Evolutionary conservation across 2,113 vertebrate genomes (phyloP).

Genomic region (Dromas ardeola): DNA sequence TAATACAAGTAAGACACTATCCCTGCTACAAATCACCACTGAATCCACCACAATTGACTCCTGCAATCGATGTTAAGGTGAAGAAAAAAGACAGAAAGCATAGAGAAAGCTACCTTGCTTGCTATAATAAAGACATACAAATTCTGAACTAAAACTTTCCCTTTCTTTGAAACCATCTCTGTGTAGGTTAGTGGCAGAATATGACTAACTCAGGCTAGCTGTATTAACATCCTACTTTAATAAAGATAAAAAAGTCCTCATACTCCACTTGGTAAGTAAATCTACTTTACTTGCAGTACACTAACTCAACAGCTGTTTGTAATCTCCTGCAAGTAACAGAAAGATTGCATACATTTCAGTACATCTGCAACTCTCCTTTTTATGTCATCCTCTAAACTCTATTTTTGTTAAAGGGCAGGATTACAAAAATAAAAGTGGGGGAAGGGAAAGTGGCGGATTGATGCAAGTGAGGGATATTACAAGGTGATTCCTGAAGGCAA

Average conservation of each 20-base stretch:
- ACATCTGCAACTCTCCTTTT: conserved; percentile 20
- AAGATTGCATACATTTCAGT: conserved; percentile 3
- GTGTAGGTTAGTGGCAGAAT: background rate
- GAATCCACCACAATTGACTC: background rate
- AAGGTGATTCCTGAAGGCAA: conserved; percentile 54
- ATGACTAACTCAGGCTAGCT: background rate
- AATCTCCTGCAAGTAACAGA: background rate
- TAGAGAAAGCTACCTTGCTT: background rate
- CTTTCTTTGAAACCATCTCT: background rate
- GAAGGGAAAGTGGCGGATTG: conserved; percentile 27
- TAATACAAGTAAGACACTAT: background rate
- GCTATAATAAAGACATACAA: background rate
- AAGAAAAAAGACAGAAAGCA: background rate
- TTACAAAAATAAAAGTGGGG: conserved; percentile 39
- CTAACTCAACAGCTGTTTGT: conserved; percentile 15
- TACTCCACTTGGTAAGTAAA: background rate
- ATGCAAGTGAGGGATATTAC: conserved; percentile 38
- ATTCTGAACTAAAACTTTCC: background rate
- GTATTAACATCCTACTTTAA: background rate
- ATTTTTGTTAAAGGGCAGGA: conserved; percentile 42
- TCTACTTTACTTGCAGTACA: background rate
- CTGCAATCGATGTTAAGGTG: background rate
- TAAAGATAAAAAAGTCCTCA: background rate
- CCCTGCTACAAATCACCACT: background rate
- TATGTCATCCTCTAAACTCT: conserved; percentile 36